phyloP scores from a whole-genome alignment of 2,113 vertebrate species.

The Colaptes auratus region DNA sequence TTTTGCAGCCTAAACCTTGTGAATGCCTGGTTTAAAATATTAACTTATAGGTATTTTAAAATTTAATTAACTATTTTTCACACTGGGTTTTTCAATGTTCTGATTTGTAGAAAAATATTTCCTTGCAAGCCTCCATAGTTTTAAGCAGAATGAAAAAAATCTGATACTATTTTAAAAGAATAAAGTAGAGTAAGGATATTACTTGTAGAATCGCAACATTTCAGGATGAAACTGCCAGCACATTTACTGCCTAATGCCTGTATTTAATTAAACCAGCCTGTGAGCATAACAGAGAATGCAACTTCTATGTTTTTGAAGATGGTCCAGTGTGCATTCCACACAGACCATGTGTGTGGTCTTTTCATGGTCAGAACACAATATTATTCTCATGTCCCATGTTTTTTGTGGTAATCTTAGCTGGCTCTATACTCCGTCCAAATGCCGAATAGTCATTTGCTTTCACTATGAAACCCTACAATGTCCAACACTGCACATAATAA shows the following conservation, averaged over 20 bases:
- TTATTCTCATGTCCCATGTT: slow-evolving; percentile 70
- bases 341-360: slow-evolving; percentile 77
- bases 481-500: background rate
- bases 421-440: slow-evolving; percentile 21
- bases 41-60: background rate
- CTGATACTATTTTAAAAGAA: slow-evolving; percentile 22
- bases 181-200: slow-evolving; percentile 13
- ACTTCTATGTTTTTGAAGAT: slow-evolving; percentile 78
- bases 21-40: background rate
- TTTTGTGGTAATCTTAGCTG: slow-evolving; percentile 64
- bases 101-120: background rate
- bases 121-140: background rate
- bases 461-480: slow-evolving; percentile 24
- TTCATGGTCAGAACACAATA: slow-evolving; percentile 69
- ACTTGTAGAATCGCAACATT: slow-evolving; percentile 46
- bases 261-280: slow-evolving; percentile 78
- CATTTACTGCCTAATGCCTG: slow-evolving; percentile 60
- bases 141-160: slow-evolving; percentile 18
- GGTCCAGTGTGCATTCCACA: slow-evolving; percentile 74
- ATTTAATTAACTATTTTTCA: background rate
- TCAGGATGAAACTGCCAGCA: slow-evolving; percentile 50
- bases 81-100: background rate
- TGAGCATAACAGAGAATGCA: slow-evolving; percentile 63
- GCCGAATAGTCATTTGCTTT: slow-evolving; percentile 24
- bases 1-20: background rate